These are phyloP conservation scores for Asbolus verrucosus DNA, from an alignment of 1,140 invertebrate genomes.

Conservation along the genomic window DNA sequence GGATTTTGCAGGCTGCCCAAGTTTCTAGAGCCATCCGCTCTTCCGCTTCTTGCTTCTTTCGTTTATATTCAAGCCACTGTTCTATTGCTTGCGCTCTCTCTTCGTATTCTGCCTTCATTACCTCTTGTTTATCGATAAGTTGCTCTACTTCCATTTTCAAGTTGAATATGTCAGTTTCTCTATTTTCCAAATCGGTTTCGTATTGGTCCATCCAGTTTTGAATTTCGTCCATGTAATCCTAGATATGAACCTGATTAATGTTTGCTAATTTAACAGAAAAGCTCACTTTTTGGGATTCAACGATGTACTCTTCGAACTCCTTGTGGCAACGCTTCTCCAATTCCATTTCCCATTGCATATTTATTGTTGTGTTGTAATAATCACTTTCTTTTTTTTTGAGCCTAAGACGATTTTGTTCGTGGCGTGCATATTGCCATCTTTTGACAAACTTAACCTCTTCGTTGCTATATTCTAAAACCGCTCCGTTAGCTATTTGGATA, in stretches of 20 bases:
- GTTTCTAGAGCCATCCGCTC: background rate
- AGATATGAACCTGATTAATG: background rate
- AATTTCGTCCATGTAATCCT: constrained; percentile 32
- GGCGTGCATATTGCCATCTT: constrained; percentile 9
- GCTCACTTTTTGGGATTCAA: constrained; percentile 3
- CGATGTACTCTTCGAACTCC: background rate
- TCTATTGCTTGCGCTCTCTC: background rate
- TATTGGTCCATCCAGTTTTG: constrained; percentile 41
- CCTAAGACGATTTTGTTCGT: constrained; percentile 13
- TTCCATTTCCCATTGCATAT: constrained; percentile 13
- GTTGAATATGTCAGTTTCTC: constrained; percentile 16
- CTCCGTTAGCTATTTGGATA: too few species aligned
- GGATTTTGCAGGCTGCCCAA: constrained; percentile 34
- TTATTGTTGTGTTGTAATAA: background rate
- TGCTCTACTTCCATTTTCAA: constrained; percentile 9
- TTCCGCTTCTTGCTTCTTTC: background rate
- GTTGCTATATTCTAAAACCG: constrained; percentile 15
- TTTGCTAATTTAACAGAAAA: background rate
- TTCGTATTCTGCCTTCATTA: background rate
- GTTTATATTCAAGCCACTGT: constrained; percentile 2
- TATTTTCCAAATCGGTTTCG: constrained; percentile 23
- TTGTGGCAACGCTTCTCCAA: background rate
- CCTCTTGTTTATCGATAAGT: background rate
- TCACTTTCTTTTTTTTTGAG: background rate
- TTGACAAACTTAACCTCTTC: constrained; percentile 10